Evolutionary conservation across 2,113 vertebrate genomes (phyloP).

Genomic region (Nymphicus hollandicus): DNA sequence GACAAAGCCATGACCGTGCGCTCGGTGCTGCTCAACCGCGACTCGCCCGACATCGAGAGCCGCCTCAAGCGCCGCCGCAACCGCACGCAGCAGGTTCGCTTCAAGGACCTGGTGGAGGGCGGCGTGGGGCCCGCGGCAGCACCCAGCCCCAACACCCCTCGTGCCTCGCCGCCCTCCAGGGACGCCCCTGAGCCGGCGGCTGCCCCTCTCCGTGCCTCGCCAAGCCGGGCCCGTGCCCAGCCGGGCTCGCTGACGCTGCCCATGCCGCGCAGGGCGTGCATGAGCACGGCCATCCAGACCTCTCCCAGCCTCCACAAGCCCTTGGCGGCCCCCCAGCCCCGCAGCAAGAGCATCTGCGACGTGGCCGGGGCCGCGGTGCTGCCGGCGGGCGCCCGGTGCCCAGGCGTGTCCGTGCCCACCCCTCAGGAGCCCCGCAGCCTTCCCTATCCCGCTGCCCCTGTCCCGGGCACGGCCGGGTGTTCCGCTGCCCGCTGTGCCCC

Average conservation of each 20-base stretch:
- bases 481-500: not conserved
- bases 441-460: not conserved
- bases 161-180: conserved; percentile 44
- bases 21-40: conserved; percentile 82
- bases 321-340: conserved; percentile 56
- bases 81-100: conserved; percentile 86
- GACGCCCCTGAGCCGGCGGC: conserved; percentile 10
- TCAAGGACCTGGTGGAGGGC: conserved; percentile 82
- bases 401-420: not conserved
- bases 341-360: conserved; percentile 71
- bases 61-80: conserved; percentile 78
- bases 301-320: conserved; percentile 82
- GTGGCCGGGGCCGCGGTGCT: conserved; percentile 28
- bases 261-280: conserved; percentile 71
- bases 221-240: conserved; percentile 77
- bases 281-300: conserved; percentile 85
- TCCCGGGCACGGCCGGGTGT: not conserved
- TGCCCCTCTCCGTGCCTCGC: conserved; percentile 26
- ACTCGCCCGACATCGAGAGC: conserved; percentile 80
- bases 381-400: not conserved
- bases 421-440: conserved; percentile 1
- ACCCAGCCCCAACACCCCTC: conserved; percentile 19
- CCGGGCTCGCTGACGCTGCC: conserved; percentile 79
- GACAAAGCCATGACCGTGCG: conserved; percentile 82
- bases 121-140: conserved; percentile 42